Evolutionary conservation across 2,888 invertebrate genomes (phyloP), one percentile per base, ranked within the genome.

Genomic region (Acanthosepion esculentum): DNA sequence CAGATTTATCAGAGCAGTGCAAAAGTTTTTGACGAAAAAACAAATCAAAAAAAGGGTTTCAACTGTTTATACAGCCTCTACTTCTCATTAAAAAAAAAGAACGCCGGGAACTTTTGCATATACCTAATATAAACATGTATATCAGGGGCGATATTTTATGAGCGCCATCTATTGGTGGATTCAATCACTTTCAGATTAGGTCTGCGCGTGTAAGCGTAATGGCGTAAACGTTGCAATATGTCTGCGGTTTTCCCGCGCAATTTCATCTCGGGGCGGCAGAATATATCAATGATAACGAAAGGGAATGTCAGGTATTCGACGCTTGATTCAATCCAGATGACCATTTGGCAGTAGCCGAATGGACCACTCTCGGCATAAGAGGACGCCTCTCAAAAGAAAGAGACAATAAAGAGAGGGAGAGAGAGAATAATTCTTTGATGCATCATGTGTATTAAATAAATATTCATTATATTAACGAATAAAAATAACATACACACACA

Each of bases 271-370:
- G 29, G 78, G 78, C 78, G 78, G 78, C 8, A 78, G n/a, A 78
- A 78, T 78, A 78, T 78, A 78, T 78, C 78, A n/a, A 12, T n/a
- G 78, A 78, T 78, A n/a, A 78, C 78, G 3, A 78, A 78, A 78
- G 8, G 8, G 78, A 78, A 78, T 78, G 78, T 78, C 78, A 78
- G 78, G 78, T 78, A n/a, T 78, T 78, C 78, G 78, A 78, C 78
- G n/a, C 78, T 78, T 78, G 78, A 78, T 78, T 78, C 78, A 29
- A 78, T 78, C 29, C 78, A 78, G 78, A 78, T 78, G 78, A 78
- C n/a, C 78, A n/a, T 78, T 78, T 78, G 12, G 78, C 15, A 1
- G 15, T 29, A 29, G 29, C 78, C n/a, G 78, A n/a, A 78, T n/a
- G 8, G n/a, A 3, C 29, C n/a, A 78, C 78, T 6, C 8, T n/a